A percentile compares a stretch with the other conserved stretches of the same genome.
These are phyloP conservation scores for Clarias batrachus DNA, from an alignment of 2,113 vertebrate genomes.

Conservation along the genomic window DNA sequence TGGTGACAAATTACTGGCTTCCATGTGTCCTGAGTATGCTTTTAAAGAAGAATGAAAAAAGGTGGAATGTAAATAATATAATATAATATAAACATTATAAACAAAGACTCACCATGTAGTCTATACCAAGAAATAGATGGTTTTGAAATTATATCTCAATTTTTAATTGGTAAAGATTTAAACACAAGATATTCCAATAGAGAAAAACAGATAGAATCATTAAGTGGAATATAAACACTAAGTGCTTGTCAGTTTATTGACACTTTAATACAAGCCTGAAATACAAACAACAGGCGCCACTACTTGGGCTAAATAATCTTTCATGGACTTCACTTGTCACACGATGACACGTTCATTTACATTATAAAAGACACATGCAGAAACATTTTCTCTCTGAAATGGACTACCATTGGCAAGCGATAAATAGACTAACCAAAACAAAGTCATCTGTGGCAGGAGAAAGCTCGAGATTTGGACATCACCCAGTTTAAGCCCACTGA, in stretches of 20 bases:
- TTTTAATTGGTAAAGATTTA: background rate
- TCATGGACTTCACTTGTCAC: conserved; percentile 38
- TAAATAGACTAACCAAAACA: conserved; percentile 39
- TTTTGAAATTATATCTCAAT: background rate
- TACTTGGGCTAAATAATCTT: conserved; percentile 20
- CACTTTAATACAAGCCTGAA: conserved; percentile 35
- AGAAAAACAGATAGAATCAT: conserved; percentile 10
- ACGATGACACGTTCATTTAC: conserved; percentile 45
- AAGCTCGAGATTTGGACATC: conserved; percentile 28
- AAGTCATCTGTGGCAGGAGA: conserved; percentile 29
- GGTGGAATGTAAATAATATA: too few species aligned
- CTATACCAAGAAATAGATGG: background rate
- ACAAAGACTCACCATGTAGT: background rate
- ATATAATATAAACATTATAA: background rate
- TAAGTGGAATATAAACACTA: conserved; percentile 25
- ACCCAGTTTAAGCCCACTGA: conserved; percentile 3
- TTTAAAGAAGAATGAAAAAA: background rate
- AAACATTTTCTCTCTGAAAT: conserved; percentile 33
- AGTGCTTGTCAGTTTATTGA: conserved; percentile 25
- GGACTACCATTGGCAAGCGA: conserved; percentile 23
- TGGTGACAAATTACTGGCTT: conserved; percentile 34
- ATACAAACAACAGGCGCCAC: conserved; percentile 42
- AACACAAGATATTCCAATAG: background rate
- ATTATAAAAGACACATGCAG: conserved; percentile 51
- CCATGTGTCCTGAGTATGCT: background rate